Conservation (phyloP, 2,888 invertebrate species). For the Neuroscelio doddi region DNA sequence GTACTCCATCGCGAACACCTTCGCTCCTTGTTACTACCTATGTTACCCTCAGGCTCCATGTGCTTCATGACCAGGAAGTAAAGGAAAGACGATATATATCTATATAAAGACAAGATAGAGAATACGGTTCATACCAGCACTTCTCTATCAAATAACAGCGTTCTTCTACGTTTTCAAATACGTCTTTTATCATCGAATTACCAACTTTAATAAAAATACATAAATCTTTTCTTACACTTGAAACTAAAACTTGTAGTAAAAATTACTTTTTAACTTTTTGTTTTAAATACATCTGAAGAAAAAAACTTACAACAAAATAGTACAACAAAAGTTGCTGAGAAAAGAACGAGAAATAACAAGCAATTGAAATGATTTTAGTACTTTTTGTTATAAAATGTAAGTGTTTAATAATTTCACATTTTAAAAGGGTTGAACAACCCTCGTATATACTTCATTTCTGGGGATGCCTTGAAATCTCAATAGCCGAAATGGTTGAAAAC, state of each 20-base stretch:
- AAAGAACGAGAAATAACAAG: slow-evolving; percentile 42
- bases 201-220: neutral
- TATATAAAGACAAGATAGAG: slow-evolving; percentile 27
- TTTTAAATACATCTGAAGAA: slow-evolving; percentile 15
- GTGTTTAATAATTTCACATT: slow-evolving; percentile 41
- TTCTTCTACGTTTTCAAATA: slow-evolving; percentile 26
- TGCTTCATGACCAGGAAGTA: slow-evolving; percentile 35
- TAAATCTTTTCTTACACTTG: neutral
- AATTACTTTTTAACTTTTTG: neutral
- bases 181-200: slow-evolving; percentile 23
- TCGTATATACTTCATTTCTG: slow-evolving; percentile 30
- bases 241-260: slow-evolving; percentile 12
- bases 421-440: slow-evolving; percentile 37
- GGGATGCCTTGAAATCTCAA: slow-evolving; percentile 38
- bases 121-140: slow-evolving; percentile 18
- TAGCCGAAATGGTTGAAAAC: slow-evolving; percentile 45
- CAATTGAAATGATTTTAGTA: slow-evolving; percentile 39
- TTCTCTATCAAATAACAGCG: slow-evolving; percentile 22
- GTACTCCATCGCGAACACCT: slow-evolving; percentile 38
- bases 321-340: slow-evolving; percentile 13
- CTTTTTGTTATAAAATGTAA: slow-evolving; percentile 40
- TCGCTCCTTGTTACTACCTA: slow-evolving; percentile 38
- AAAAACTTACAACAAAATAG: slow-evolving; percentile 41
- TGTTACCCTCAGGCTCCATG: slow-evolving; percentile 35
- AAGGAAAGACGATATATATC: slow-evolving; percentile 31